Base-by-base conservation (phyloP, 2,797 vertebrate genomes). In the Hippoglossus hippoglossus region DNA sequence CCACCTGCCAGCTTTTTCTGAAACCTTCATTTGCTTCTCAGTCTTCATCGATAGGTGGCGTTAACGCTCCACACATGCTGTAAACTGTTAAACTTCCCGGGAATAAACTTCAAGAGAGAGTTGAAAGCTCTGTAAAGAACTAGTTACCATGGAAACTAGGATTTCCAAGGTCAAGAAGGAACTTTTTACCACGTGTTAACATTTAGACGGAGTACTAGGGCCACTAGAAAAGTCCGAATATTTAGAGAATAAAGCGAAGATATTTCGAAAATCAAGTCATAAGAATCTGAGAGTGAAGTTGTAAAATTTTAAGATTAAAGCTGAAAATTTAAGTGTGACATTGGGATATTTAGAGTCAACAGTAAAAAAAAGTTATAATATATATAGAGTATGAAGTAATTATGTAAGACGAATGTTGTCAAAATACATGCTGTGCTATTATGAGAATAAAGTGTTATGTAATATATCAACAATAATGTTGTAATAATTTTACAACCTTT, bases 91-190 rank as follows among this genome's bases (percentile, higher is more conserved):
- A 16, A 19, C 6, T 46, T 19, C 15, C 15, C 6, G 44, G 44
- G 44, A 46, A 46, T 46, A 46, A 46, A 46, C 44, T 46, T 46
- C 18, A 19, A 19, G 6, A 19, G 12, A 41, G 44, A 46, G 44
- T 46, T 46, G 15, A 46, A 46, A 46, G 44, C 44, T 16, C 15
- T 19, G 44, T 16, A 19, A 46, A 46, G 2, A 21, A 19, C 62
- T 26, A 55, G 53, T 55, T 10, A 21, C 31, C 5, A 18, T 47
- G 39, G 15, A 63, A 50, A 46, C 39, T 19, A 31, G 11, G 4
- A 5, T 79, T 79, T 52, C 36, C 22, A 49, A 60, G 5, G 50
- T 69, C 1, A 28, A 44, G 28, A 54, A 64, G 28, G 19, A 77
- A 39, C n/a, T 5, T 62, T 22, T 15, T 34, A 39, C 36, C 3